Base-by-base conservation (phyloP, 1,140 invertebrate genomes). In the Oedothorax gibbosus region DNA sequence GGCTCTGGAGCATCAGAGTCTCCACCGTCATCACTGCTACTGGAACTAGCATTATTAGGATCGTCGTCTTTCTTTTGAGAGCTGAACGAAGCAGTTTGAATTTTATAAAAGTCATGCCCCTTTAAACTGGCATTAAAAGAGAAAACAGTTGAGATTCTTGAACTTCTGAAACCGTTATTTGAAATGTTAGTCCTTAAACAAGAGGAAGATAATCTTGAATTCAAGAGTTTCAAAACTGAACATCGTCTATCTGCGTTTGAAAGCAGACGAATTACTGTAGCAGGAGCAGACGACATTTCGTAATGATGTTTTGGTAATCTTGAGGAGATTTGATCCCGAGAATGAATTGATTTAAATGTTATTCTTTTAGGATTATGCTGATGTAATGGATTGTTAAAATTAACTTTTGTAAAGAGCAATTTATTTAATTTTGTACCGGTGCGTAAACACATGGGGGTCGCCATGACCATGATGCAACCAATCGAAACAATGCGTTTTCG, bases 21-120 rank as follows among this genome's bases (percentile, higher is more conserved):
- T 49, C 57, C 57, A 50, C 53, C 73, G 56, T 60, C 64, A 21
- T 60, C 62, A 62, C 35, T 62, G 12, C 66, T 51, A 15, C 73
- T 85, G 9, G 82, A 85, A 49, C 71, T 76, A 11, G 53, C 14
- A 49, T 20, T 57, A 54, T 69, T 64, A 51, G 50, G 49, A 10
- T 76, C 64, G 60, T 72, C 35, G 35, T 84, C 54, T 60, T 85
- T 85, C 15, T 85, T 77, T 18, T 85, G 62, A 15, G 82, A 50
- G 60, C 73, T 77, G 51, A 65, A 83, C 7, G 21, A 66, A 56
- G 21, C 60, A 12, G 49, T 51, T 51, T 18, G 53, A 11, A 18
- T 21, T 12, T 11, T 21, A 64, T 66, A 18, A 20, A 69, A 56
- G 1, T 60, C 20, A 57, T 57, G 57, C 9, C 14, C 8, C 3